Evolutionary conservation across 2,888 invertebrate species (phyloP), one percentile per base, ranked within the genome.

Genomic region (Ichneumon xanthorius): DNA sequence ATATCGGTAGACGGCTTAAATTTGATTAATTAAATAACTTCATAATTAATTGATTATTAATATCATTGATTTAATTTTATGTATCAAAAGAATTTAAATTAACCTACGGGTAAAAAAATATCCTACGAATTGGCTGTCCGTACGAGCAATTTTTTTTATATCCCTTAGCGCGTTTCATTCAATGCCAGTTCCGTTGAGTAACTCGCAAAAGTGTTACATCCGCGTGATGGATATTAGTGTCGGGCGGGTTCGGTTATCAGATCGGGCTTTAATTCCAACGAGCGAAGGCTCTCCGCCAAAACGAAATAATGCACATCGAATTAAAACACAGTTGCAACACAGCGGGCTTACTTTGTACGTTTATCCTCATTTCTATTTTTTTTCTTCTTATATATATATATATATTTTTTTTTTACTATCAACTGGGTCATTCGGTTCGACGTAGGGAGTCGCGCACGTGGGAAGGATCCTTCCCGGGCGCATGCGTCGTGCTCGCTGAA

Each of bases 401-500:
- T 53, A 26, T 58, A 50, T 37, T 30, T 76, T 33, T 19, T 53
- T 48, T 16, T 2, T 5, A 50, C 61, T 11, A 71, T 50, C 50
- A 72, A 80, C 63, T 72, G 80, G 80, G 80, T 80, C 80, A 80
- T 50, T 37, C 53, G 61, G 37, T 71, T 72, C 14, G 22, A 26
- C 63, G 72, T 50, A 37, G 73, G 65, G 40, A 48, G 50, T 58
- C 67, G 83, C 63, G 45, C 83, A 84, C 83, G 83, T 84, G 83
- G 83, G 83, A 75, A 71, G 75, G 33, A 58, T 58, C 22, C 72
- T 65, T 19, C 53, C 65, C 11, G 58, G 30, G 72, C 80, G 80
- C 80, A 53, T 80, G 80, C 80, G 80, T 65, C 30, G 65, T 53
- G 37, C 45, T 40, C 63, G 48, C 65, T 53, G 37, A 65, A 53